Evolutionary conservation across 2,113 vertebrate species (phyloP), one percentile per base, ranked within the genome.

Genomic region (Trinectes maculatus): DNA sequence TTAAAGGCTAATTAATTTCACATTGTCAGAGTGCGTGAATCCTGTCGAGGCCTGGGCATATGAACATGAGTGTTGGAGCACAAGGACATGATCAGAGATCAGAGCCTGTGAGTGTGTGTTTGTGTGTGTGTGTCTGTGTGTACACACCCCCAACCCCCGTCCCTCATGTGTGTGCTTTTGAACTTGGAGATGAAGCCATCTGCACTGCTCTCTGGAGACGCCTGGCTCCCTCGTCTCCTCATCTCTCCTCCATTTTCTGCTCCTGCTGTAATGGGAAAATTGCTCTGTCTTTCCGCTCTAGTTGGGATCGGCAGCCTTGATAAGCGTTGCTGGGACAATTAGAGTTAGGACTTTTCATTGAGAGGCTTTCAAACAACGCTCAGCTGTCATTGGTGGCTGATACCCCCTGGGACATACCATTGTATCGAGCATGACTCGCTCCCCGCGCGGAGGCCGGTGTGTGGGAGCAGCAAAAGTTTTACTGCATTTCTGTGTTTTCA

Each of bases 241-340:
- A 43, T 69, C 81, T 79, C 76, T 65, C 80, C 77, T 86, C 77
- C 80, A 77, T 86, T 84, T 86, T 83, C 84, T 85, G 77, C 87
- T 85, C 68, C 82, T 5, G 48, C 78, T 64, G 72, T 88, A 89
- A 88, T 88, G 81, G 84, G 87, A 79, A 91, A 90, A 91, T 91
- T 86, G 88, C 75, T 87, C 84, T 68, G 76, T 86, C 83, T 92
- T 91, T 91, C 86, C 81, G 85, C 90, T 91, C 89, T 86, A 87
- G 79, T 92, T 91, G 86, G 88, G 87, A 90, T 89, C 78, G 87
- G 87, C 84, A 74, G 84, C 55, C 70, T 83, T 88, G 88, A 90
- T 90, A 90, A 90, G 85, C 74, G 74, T 85, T 68, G 83, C 77
- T 81, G 87, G 81, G 85, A 87, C 85, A 92, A 92, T 92, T 91